Evolutionary conservation across 2,113 vertebrate genomes (phyloP), one percentile per base, ranked within the genome.

Genomic region (Scolopax mira): DNA sequence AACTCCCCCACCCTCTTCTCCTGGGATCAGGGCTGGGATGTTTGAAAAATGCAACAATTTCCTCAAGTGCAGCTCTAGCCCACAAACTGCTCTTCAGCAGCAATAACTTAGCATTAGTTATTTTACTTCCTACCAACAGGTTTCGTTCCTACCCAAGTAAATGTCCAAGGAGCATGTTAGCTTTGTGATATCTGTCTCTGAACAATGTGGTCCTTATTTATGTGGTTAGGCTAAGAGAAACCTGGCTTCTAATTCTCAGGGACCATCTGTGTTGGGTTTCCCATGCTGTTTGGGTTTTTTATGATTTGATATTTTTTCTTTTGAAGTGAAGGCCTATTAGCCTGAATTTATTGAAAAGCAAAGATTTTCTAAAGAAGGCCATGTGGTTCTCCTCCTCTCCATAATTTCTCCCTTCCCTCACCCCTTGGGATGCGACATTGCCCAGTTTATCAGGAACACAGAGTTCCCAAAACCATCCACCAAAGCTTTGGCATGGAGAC

Each of bases 401-500:
- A 52, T 77, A 74, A 65, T 90, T 95, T 94, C 85, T 91, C 67
- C 23, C 61, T 92, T 95, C n/a, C 49, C 90, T 94, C 72, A 93
- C 83, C 83, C 93, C 79, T 69, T 90, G 92, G 85, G 83, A 96
- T 93, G 44, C 3, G 3, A 81, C 48, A 33, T 52, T 95, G 85
- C 93, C 90, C 90, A 90, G 90, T 90, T 91, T 79, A 95, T 78
- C 84, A 85, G 86, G 94, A 94, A 97, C 96, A 94, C 52, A 79
- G 48, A 93, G 94, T 97, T 97, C 95, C 90, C 83, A 90, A 96
- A 96, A 79, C 79, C 92, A 91, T 95, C 85, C 52, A 71, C 95
- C 94, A 95, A 86, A 94, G 72, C 65, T 95, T 93, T 97, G 96
- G 96, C 96, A 94, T 60, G 31, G 69, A 78, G 88, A 97, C 95